Conservation (phyloP, 2,888 invertebrate species). For the Ichneumoninae sp. region DNA sequence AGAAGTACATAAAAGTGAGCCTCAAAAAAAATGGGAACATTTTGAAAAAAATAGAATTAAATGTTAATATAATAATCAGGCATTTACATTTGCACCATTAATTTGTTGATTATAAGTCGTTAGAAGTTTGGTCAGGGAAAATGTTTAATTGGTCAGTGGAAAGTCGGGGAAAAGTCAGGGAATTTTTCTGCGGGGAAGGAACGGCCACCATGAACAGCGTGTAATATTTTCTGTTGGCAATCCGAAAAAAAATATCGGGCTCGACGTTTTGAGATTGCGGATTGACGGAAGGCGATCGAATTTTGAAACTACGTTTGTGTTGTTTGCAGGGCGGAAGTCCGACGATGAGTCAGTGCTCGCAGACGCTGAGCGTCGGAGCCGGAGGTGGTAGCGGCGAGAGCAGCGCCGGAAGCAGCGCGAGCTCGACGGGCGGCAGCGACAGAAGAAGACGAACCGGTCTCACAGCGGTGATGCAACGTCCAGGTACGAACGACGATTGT, state of each 20-base stretch:
- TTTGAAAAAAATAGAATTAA: too few relatives aligned
- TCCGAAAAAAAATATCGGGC: neutral
- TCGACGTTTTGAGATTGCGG: neutral
- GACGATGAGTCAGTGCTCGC: conserved; percentile 83
- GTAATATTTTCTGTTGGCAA: neutral
- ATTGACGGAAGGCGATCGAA: neutral
- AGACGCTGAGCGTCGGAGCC: conserved; percentile 80
- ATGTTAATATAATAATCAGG: too few relatives aligned
- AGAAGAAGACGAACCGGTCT: conserved; percentile 93
- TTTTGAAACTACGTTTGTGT: neutral
- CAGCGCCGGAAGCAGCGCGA: conserved; percentile 85
- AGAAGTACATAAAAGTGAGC: too few relatives aligned
- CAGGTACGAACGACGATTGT: conserved; percentile 87
- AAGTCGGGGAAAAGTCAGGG: too few relatives aligned
- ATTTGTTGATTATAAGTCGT: too few relatives aligned
- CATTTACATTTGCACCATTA: too few relatives aligned
- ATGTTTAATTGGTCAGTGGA: too few relatives aligned
- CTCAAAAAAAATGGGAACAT: too few relatives aligned
- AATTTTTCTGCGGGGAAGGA: too few relatives aligned
- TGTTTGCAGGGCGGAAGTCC: conserved; percentile 82
- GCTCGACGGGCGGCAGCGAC: conserved; percentile 85
- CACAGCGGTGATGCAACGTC: conserved; percentile 93
- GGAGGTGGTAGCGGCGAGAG: conserved; percentile 81
- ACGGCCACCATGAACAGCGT: neutral
- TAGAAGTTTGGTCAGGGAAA: too few relatives aligned